These are phyloP conservation scores for Criorhina ranunculi DNA, from an alignment of 2,888 invertebrate species.

Conservation along the genomic window DNA sequence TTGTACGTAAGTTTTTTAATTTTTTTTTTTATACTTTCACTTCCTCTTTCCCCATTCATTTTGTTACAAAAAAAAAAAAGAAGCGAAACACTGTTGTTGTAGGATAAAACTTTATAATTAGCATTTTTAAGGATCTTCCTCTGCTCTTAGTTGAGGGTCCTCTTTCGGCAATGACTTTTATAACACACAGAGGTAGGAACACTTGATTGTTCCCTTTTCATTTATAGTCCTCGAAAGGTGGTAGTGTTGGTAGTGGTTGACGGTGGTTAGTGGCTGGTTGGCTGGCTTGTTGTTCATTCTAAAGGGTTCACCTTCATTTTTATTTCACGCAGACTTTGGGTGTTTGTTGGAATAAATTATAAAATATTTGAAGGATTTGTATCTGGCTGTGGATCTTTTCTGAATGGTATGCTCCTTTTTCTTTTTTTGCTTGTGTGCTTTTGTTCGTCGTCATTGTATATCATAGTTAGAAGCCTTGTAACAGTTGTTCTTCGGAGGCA, in stretches of 20 bases:
- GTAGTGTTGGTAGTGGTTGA: conserved; percentile 3
- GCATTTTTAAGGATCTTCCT: conserved; percentile 68
- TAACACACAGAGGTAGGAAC: conserved; percentile 33
- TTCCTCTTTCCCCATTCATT: conserved; percentile 23
- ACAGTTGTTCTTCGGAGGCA: conserved; percentile 34
- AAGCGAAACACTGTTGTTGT: conserved; percentile 49
- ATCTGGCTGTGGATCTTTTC: conserved; percentile 12
- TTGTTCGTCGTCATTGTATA: neutral
- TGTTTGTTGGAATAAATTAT: conserved; percentile 55
- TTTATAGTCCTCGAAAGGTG: conserved; percentile 1
- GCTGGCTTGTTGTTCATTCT: conserved; percentile 7
- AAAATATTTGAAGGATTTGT: conserved; percentile 51
- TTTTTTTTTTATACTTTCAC: conserved; percentile 12
- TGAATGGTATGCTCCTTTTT: neutral
- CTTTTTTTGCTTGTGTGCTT: neutral
- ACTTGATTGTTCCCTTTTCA: conserved; percentile 59
- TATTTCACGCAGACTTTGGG: conserved; percentile 20
- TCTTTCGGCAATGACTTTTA: conserved; percentile 64
- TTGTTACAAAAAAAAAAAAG: conserved; percentile 37
- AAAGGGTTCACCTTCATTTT: conserved; percentile 46
- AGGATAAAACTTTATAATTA: conserved; percentile 73
- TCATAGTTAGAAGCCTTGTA: conserved; percentile 23
- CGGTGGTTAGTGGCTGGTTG: neutral
- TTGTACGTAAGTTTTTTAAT: conserved; percentile 52
- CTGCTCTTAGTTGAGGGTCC: conserved; percentile 36